A percentile compares a stretch with the other conserved stretches of the same genome.
These are phyloP conservation scores for Pogonognathellus flavescens DNA, from an alignment of 1,140 invertebrate genomes.

Conservation along the genomic window DNA sequence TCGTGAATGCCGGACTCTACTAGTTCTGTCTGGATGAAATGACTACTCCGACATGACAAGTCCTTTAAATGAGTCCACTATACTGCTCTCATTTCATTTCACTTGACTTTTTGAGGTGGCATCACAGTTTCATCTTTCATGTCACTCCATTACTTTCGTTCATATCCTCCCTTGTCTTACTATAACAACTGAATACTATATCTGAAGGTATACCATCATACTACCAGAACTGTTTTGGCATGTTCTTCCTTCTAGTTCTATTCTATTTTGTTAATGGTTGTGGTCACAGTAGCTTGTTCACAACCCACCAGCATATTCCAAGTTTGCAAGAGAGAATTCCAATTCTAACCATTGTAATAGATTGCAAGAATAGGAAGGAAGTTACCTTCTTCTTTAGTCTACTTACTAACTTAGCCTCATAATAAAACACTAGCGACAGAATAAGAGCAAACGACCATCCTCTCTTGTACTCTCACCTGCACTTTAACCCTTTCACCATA, in stretches of 20 bases:
- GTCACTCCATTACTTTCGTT: conserved; percentile 26
- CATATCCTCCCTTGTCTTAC: neutral
- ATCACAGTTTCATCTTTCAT: neutral
- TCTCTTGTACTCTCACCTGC: conserved; percentile 39
- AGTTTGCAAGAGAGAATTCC: neutral
- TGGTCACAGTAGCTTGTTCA: neutral
- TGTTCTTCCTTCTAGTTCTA: neutral
- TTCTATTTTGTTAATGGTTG: neutral
- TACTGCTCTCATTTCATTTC: conserved; percentile 30
- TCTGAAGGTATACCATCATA: neutral
- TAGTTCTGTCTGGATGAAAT: neutral
- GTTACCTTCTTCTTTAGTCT: conserved; percentile 19
- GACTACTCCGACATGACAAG: conserved; percentile 24
- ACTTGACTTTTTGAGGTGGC: conserved; percentile 28
- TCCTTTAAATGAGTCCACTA: neutral
- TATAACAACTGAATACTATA: neutral
- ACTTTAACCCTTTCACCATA: conserved; percentile 52
- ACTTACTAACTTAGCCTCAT: conserved; percentile 31
- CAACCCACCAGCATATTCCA: neutral
- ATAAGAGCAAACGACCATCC: conserved; percentile 38
- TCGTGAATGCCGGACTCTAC: neutral
- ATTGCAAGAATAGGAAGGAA: conserved; percentile 17
- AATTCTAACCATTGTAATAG: conserved; percentile 22
- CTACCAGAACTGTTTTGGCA: neutral
- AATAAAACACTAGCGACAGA: conserved; percentile 42